Evolutionary conservation across 2,113 vertebrate genomes (phyloP).

Genomic region (Cynoglossus semilaevis): DNA sequence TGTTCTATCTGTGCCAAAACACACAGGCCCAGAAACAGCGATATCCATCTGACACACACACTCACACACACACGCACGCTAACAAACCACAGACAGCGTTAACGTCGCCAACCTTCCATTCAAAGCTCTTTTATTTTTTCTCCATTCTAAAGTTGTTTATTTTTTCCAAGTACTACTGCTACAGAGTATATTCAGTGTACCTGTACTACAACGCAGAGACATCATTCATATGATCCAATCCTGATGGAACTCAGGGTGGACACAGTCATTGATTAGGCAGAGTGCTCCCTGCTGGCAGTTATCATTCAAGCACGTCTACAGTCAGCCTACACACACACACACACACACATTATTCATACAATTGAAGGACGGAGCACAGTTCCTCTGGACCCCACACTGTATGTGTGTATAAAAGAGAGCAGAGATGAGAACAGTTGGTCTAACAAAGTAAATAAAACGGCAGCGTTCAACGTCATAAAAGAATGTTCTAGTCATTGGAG

Average conservation of each 20-base stretch:
- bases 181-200: constrained; percentile 38
- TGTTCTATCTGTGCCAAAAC: not conserved
- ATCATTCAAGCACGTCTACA: constrained; percentile 69
- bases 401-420: too few species aligned
- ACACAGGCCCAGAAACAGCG: constrained; percentile 5
- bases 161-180: constrained; percentile 20
- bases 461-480: too few species aligned
- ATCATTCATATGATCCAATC: constrained; percentile 57
- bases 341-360: not conserved
- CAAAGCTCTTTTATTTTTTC: constrained; percentile 16
- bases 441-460: too few species aligned
- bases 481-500: too few species aligned
- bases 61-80: not conserved
- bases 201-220: constrained; percentile 48
- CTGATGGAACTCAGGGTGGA: constrained; percentile 56
- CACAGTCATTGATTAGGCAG: constrained; percentile 58
- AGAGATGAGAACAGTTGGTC: too few species aligned
- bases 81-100: constrained; percentile 11
- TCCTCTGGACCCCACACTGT: constrained; percentile 41
- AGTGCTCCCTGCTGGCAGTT: constrained; percentile 67
- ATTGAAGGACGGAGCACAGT: constrained; percentile 64
- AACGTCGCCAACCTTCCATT: not conserved
- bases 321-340: too few species aligned
- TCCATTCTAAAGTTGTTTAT: constrained; percentile 15
- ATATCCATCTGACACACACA: constrained; percentile 5